Base-by-base conservation (phyloP, 1,140 invertebrate species). In the Bombus confusus region DNA sequence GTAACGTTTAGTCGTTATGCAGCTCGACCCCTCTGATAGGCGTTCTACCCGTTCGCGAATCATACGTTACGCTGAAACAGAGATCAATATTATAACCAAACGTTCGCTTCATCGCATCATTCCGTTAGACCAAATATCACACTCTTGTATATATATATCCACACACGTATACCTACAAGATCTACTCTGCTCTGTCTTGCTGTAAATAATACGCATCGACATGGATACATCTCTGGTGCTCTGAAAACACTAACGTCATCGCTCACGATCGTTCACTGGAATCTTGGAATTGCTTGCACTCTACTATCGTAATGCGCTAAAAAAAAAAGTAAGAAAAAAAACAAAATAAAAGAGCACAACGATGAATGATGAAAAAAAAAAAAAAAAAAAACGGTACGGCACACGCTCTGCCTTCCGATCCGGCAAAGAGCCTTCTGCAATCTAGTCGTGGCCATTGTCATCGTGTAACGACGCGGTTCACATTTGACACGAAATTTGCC, bases 31-130 rank as follows among this genome's bases (percentile, higher is more conserved):
- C n/a, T 9, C 10, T 34, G 15, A 37, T 31, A 47, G 34, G 39
- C 15, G 13, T 69, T 6, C 28, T 47, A n/a, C 41, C 37, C 1
- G 13, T 12, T 10, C 47, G 47, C 47, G 37, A 41, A 62, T 77
- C 37, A 72, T 37, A 68, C 6, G 2, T 57, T 18, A 92, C 91
- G 87, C 89, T 91, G 39, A 94, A 95, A 92, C 93, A 93, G 94
- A 93, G 93, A 95, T 95, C 94, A 94, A 95, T 94, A 94, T 93
- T 94, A 95, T 94, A 39, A 71, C 3, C 93, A 92, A 94, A 94
- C 91, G 94, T 94, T 87, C 86, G 86, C 83, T 96, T 96, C 96
- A 96, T 96, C 95, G 95, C 96, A 96, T 96, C 95, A 95, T 95
- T 95, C 95, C 95, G 96, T 96, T 96, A 87, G 95, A 96, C 95